These are phyloP conservation scores for Antrozous pallidus DNA, from an alignment of 2,797 vertebrate genomes.

Conservation along the genomic window DNA sequence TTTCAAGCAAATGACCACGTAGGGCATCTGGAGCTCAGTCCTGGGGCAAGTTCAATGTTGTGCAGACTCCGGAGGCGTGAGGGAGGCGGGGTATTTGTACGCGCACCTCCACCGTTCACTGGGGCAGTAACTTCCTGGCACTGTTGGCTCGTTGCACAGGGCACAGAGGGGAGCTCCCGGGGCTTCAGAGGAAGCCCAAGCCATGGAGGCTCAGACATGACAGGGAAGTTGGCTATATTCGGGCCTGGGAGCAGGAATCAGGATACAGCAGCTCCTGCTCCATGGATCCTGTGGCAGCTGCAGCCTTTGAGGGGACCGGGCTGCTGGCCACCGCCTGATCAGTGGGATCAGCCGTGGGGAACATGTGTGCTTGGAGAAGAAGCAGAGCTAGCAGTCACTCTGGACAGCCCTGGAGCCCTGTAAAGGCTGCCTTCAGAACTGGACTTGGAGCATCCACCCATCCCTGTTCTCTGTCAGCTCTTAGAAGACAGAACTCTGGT, in stretches of 20 bases:
- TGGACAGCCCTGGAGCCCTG: not conserved
- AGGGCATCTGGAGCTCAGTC: not conserved
- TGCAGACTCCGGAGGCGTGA: not conserved
- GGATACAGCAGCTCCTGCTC: not conserved
- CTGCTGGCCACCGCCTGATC: not conserved
- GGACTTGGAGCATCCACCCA: accelerated
- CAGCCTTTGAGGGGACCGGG: not conserved
- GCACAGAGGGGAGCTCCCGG: accelerated
- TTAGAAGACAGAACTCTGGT: not conserved
- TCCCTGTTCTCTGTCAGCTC: not conserved
- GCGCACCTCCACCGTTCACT: not conserved
- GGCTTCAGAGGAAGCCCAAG: not conserved
- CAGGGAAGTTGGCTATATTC: not conserved
- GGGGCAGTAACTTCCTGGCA: not conserved
- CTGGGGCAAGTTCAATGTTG: not conserved
- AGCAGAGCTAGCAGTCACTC: not conserved
- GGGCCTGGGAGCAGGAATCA: not conserved
- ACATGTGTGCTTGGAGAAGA: not conserved
- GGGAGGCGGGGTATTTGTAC: not conserved
- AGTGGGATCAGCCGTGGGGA: not conserved
- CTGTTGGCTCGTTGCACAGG: not conserved
- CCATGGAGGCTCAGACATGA: not conserved
- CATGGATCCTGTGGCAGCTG: not conserved
- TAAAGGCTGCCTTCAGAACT: not conserved
- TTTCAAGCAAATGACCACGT: not conserved